phyloP scores from a whole-genome alignment of 2,888 invertebrate species.

The Molorchus minor region DNA sequence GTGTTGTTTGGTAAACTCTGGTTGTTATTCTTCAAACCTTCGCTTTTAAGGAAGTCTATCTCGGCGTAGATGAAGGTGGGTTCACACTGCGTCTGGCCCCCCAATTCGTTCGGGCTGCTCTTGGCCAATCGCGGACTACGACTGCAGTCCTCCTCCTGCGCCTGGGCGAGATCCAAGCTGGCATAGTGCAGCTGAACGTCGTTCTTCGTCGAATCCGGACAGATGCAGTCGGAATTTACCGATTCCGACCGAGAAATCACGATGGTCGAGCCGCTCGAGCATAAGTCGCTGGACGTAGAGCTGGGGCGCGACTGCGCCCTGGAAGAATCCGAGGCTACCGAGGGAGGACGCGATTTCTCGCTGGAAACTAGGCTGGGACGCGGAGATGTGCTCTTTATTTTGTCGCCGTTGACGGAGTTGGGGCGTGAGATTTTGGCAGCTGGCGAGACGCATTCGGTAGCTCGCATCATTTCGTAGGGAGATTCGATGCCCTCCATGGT shows the following conservation, averaged over 20 bases:
- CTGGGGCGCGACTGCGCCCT: constrained; percentile 52
- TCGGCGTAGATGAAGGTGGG: constrained; percentile 76
- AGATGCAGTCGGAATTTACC: constrained; percentile 54
- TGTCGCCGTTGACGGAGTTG: constrained; percentile 59
- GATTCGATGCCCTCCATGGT: constrained; percentile 27
- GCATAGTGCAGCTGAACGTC: constrained; percentile 68
- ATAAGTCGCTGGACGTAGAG: constrained; percentile 58
- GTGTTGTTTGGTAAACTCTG: constrained; percentile 45
- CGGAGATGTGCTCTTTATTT: constrained; percentile 49
- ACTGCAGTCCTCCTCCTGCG: constrained; percentile 43
- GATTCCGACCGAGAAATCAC: constrained; percentile 60
- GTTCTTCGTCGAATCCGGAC: constrained; percentile 38
- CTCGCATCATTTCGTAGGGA: constrained; percentile 33
- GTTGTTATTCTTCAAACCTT: constrained; percentile 57
- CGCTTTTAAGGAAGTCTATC: constrained; percentile 80
- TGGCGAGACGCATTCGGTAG: constrained; percentile 45
- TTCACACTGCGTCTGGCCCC: constrained; percentile 34
- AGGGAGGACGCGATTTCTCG: constrained; percentile 44
- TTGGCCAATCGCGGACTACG: constrained; percentile 51
- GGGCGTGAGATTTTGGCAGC: constrained; percentile 55
- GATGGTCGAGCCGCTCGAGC: constrained; percentile 58
- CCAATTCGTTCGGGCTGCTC: constrained; percentile 35
- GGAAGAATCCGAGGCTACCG: constrained; percentile 33
- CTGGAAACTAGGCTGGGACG: constrained; percentile 34
- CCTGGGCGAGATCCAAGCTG: constrained; percentile 69